Base-by-base conservation (phyloP, 2,888 invertebrate genomes). In the Gari tellinella region DNA sequence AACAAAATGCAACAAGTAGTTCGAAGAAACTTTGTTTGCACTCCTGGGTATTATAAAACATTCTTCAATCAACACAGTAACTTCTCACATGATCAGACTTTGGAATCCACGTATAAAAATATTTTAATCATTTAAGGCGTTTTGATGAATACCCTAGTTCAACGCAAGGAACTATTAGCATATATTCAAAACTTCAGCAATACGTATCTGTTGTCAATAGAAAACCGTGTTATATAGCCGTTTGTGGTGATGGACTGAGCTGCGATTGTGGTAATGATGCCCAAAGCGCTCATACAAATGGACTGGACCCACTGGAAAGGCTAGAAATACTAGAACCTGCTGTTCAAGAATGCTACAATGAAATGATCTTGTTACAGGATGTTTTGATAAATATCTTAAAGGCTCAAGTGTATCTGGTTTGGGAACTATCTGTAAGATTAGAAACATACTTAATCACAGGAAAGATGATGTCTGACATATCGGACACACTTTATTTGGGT, bases 261-360 rank as follows among this genome's bases (percentile, higher is more conserved):
- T 79, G 78, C 45, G 70, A 74, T 41, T 31, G 70, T 12, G 72
- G 78, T 0, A 69, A 58, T 55, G 63, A 70, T 62, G 73, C 78
- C 12, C 66, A 67, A 14, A 51, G 55, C 40, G 67, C 78, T n/a
- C 14, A 38, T 7, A 17, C 26, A 21, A 69, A 65, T 52, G 66
- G 69, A 12, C 31, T 72, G 7, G 43, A 46, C 12, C 45, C 51
- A 14, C 26, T 43, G 37, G 77, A 68, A 15, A 38, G 72, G 26
- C 43, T 72, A 1, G 77, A 72, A 37, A 66, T 61, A 14, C 25
- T 70, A 12, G 51, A 75, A 53, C 72, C 77, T 21, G 56, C 65
- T 38, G 53, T 52, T 10, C 77, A 77, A 49, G 72, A 73, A 56
- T 77, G 72, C 43, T 66, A 72, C 52, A 72, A 77, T 41, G 69